Evolutionary conservation across 2,888 invertebrate species (phyloP).

Genomic region (Trachelus troglodyta): DNA sequence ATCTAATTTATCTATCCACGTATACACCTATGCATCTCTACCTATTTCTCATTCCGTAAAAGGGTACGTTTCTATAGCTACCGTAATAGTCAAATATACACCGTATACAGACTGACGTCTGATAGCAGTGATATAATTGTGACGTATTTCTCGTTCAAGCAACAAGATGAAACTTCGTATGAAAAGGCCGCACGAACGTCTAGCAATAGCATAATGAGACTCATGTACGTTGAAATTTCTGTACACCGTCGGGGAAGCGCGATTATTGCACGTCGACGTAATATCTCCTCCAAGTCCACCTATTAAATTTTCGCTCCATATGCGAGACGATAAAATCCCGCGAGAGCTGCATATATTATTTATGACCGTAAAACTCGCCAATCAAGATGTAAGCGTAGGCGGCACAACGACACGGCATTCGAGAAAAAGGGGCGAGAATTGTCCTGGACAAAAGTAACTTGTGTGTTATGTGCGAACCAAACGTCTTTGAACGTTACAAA

Average conservation of each 20-base stretch:
- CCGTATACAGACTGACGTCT: no score
- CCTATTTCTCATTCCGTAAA: background rate
- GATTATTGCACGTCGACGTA: background rate
- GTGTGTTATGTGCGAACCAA: background rate
- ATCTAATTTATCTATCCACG: background rate
- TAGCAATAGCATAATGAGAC: background rate
- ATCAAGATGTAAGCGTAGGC: slow-evolving; percentile 58
- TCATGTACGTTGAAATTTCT: background rate
- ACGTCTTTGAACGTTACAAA: background rate
- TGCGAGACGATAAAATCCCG: slow-evolving; percentile 6
- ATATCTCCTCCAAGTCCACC: background rate
- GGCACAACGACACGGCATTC: slow-evolving; percentile 21
- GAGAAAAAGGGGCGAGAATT: slow-evolving; percentile 5
- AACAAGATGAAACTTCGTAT: background rate
- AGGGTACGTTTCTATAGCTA: background rate
- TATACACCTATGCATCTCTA: background rate
- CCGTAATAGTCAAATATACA: background rate
- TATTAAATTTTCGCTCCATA: slow-evolving; percentile 3
- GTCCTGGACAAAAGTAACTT: slow-evolving; percentile 7
- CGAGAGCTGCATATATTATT: slow-evolving; percentile 50
- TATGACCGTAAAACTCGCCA: slow-evolving; percentile 43
- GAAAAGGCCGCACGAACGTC: background rate
- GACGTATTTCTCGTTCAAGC: background rate
- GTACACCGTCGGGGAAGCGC: background rate
- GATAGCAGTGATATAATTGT: background rate